Evolutionary conservation across 2,888 invertebrate genomes (phyloP).

Genomic region (Erynnis tages): DNA sequence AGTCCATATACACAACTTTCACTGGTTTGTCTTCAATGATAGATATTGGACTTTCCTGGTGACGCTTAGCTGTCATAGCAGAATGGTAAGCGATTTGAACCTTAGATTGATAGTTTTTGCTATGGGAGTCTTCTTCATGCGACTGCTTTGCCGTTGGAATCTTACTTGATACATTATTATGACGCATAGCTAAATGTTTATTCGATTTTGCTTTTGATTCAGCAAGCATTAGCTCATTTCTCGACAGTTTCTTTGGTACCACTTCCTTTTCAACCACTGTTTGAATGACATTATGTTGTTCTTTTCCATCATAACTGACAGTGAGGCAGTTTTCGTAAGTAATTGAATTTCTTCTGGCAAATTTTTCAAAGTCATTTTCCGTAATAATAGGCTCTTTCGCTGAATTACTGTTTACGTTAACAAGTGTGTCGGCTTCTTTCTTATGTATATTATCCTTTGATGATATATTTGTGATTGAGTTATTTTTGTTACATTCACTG

Average conservation of each 20-base stretch:
- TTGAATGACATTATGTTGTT: conserved; percentile 58
- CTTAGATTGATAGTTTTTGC: conserved; percentile 65
- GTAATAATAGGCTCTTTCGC: conserved; percentile 66
- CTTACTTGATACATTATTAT: conserved; percentile 43
- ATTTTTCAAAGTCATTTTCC: conserved; percentile 76
- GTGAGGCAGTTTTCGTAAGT: conserved; percentile 67
- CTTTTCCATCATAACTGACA: conserved; percentile 59
- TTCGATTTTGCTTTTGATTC: conserved; percentile 53
- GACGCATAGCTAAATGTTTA: conserved; percentile 45
- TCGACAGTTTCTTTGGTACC: conserved; percentile 48
- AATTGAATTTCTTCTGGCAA: conserved; percentile 68
- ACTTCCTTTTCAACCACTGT: conserved; percentile 57
- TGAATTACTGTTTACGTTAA: conserved; percentile 40
- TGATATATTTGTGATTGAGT: conserved; percentile 30
- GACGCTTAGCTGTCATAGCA: conserved; percentile 63
- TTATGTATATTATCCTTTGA: conserved; percentile 47
- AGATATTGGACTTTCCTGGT: conserved; percentile 59
- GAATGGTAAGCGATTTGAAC: conserved; percentile 70
- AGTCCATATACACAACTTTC: conserved; percentile 68
- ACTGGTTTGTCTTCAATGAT: conserved; percentile 76
- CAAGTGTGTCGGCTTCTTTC: background rate
- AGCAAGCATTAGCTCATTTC: conserved; percentile 46
- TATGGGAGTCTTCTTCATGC: conserved; percentile 47
- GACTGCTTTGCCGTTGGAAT: conserved; percentile 41
- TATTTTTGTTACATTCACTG: conserved; percentile 35